Evolutionary conservation across 2,797 vertebrate species (phyloP), one percentile per base, ranked within the genome.

Genomic region (Sebastes itinus): DNA sequence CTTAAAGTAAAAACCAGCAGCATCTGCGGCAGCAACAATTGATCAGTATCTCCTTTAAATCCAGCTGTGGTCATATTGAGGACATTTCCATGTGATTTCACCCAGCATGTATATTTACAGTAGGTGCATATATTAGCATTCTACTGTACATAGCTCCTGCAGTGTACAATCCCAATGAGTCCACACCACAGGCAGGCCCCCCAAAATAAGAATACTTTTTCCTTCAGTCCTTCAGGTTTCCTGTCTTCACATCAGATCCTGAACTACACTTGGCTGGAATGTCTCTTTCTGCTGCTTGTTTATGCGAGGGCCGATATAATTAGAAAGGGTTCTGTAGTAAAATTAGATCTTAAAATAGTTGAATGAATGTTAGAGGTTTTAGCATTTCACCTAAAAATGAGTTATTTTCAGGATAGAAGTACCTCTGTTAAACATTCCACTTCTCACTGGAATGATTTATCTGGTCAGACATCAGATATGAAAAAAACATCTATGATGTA

Each of bases 141-240:
- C 42, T 30, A 14, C 61, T 77, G 70, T 64, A 20, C 7, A n/a
- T 20, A 60, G 54, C 28, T 83, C 10, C 78, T 10, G 42, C 61
- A 10, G 67, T 62, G 58, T 66, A 28, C 28, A 83, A 86, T 82
- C 32, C 32, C 27, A 74, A 23, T 25, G 81, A 66, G 59, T 72
- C 66, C 52, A 28, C 28, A 61, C 66, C 42, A 28, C 30, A 58
- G 72, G 6, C 25, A 1, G 56, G 32, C 32, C 25, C 16, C 12
- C 35, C n/a, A 27, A 38, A 55, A 18, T 46, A 46, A 46, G 42
- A 46, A 18, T 46, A 46, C 16, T 18, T 42, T 18, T 46, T 28
- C 49, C 87, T 85, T 20, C 22, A 30, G 60, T 79, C 25, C n/a
- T 66, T 64, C 54, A 30, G 70, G 58, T 46, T 75, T 74, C 65